phyloP scores from a whole-genome alignment of 1,140 invertebrate species.

The Drosophila chauvacae region DNA sequence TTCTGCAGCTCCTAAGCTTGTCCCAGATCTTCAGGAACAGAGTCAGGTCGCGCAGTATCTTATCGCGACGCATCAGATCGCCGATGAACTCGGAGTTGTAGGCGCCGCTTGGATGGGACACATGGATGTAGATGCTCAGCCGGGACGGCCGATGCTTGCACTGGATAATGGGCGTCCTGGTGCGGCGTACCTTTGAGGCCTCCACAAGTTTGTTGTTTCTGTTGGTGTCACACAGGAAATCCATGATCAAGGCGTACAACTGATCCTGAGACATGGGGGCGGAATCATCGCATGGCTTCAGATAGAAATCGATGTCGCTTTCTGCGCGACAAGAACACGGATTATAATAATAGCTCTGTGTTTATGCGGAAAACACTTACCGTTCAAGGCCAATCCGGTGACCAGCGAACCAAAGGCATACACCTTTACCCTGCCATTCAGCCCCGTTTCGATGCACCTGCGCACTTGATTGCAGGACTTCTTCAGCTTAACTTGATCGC shows the following conservation, averaged over 20 bases:
- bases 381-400: slow-evolving; percentile 63
- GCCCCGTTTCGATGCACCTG: slow-evolving; percentile 34
- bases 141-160: slow-evolving; percentile 58
- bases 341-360: not conserved
- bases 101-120: slow-evolving; percentile 58
- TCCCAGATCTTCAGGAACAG: slow-evolving; percentile 75
- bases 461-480: slow-evolving; percentile 40
- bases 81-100: slow-evolving; percentile 65
- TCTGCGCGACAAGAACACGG: slow-evolving; percentile 26
- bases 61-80: slow-evolving; percentile 43
- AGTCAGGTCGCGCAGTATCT: slow-evolving; percentile 49
- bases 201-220: slow-evolving; percentile 49
- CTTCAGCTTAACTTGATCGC: slow-evolving; percentile 32
- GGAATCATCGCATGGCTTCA: slow-evolving; percentile 25
- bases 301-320: slow-evolving; percentile 70
- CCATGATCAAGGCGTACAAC: slow-evolving; percentile 41
- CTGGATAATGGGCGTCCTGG: slow-evolving; percentile 73
- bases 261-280: not conserved
- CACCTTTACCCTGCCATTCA: slow-evolving; percentile 38
- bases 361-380: slow-evolving; percentile 19
- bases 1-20: slow-evolving; percentile 46
- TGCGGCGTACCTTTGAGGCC: slow-evolving; percentile 53
- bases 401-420: slow-evolving; percentile 70
- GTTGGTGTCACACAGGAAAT: slow-evolving; percentile 16
- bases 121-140: slow-evolving; percentile 64